Evolutionary conservation across 2,797 vertebrate genomes (phyloP).

Genomic region (Tangara arthus): DNA sequence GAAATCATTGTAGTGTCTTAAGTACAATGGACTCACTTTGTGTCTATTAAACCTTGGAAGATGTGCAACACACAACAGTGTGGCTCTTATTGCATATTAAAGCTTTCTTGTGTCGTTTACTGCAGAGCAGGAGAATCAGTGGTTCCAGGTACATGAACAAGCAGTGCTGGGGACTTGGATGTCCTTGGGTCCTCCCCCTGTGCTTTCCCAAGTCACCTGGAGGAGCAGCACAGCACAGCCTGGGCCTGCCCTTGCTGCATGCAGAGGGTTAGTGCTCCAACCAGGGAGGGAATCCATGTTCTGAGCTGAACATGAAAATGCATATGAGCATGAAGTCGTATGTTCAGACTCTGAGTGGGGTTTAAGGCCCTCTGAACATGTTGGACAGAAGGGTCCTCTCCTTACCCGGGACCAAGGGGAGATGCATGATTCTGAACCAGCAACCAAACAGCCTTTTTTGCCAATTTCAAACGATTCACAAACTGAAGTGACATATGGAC

Average conservation of each 20-base stretch:
- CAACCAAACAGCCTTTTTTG: not conserved
- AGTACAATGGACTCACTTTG: constrained; percentile 59
- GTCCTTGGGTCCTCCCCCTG: not conserved
- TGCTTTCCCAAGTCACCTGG: not conserved
- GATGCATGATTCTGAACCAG: not conserved
- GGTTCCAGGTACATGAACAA: not conserved
- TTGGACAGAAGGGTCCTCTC: not conserved
- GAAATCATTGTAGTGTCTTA: constrained; percentile 67
- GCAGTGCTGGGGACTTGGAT: not conserved
- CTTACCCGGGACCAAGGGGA: not conserved
- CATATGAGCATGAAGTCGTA: fast-evolving
- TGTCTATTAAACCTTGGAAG: constrained; percentile 71
- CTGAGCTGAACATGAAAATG: not conserved
- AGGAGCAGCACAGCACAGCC: not conserved
- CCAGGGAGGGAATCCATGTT: not conserved
- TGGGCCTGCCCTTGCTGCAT: fast-evolving
- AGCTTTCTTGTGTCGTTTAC: fast-evolving
- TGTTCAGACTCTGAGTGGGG: not conserved
- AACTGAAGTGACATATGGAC: not conserved
- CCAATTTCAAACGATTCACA: not conserved
- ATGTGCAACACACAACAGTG: constrained; percentile 17
- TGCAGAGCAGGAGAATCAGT: not conserved
- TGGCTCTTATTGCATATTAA: not conserved
- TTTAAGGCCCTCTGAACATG: not conserved
- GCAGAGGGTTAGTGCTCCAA: fast-evolving